phyloP scores from a whole-genome alignment of 2,113 vertebrate species.

The Amia ocellicauda region DNA sequence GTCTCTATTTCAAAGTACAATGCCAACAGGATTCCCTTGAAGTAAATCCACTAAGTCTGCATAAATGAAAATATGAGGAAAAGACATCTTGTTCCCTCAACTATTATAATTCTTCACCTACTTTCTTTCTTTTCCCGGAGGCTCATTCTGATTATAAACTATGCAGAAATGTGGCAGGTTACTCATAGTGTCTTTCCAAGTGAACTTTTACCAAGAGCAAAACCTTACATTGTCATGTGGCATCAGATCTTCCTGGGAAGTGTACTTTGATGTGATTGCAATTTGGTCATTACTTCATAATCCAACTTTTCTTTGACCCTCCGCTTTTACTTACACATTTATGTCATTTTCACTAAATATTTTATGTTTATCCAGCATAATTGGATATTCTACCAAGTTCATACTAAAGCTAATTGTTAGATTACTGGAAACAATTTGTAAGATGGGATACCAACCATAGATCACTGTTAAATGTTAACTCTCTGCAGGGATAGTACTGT shows the following conservation, averaged over 20 bases:
- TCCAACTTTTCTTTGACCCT: conserved; percentile 54
- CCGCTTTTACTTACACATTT: conserved; percentile 42
- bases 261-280: conserved; percentile 57
- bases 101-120: conserved; percentile 27
- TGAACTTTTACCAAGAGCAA: conserved; percentile 54
- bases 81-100: conserved; percentile 48
- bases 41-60: conserved; percentile 35
- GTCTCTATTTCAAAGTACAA: conserved; percentile 32
- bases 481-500: neutral
- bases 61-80: conserved; percentile 41
- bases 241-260: conserved; percentile 53
- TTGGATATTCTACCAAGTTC: conserved; percentile 39
- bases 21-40: conserved; percentile 22
- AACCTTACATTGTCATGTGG: conserved; percentile 61
- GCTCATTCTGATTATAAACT: conserved; percentile 49
- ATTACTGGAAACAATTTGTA: conserved; percentile 36
- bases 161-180: conserved; percentile 51
- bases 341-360: conserved; percentile 45
- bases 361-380: conserved; percentile 32
- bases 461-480: conserved; percentile 15
- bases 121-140: conserved; percentile 24
- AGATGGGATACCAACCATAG: conserved; percentile 21
- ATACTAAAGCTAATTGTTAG: conserved; percentile 36
- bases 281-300: conserved; percentile 55
- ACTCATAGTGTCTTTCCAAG: conserved; percentile 45